phyloP scores from a whole-genome alignment of 2,113 vertebrate species.

The Neofelis nebulosa region DNA sequence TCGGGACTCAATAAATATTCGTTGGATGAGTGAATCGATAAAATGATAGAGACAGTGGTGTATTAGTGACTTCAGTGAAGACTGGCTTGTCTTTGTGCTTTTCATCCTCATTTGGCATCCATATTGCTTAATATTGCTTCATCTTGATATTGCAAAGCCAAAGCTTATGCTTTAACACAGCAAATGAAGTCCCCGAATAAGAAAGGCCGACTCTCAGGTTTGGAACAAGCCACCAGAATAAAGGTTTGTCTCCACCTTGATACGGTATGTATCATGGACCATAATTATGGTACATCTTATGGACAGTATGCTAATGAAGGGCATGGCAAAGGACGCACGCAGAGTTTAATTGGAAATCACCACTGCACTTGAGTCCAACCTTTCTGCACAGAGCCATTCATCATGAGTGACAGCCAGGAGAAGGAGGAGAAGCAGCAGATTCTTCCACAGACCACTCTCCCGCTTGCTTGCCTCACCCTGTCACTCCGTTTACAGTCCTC shows the following conservation, averaged over 20 bases:
- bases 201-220: neutral
- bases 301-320: slow-evolving; percentile 73
- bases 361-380: slow-evolving; percentile 82
- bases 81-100: neutral
- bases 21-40: neutral
- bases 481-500: slow-evolving; percentile 65
- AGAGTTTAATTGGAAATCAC: slow-evolving; percentile 82
- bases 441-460: slow-evolving; percentile 50
- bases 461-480: slow-evolving; percentile 12
- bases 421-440: slow-evolving; percentile 54
- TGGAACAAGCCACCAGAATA: slow-evolving; percentile 11
- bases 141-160: neutral
- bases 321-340: slow-evolving; percentile 48
- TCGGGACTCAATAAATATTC: neutral
- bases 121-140: slow-evolving; percentile 3
- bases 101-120: neutral
- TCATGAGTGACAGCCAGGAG: slow-evolving; percentile 84
- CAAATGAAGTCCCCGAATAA: slow-evolving; percentile 6
- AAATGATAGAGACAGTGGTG: neutral
- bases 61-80: neutral
- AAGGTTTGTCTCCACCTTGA: neutral
- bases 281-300: slow-evolving; percentile 65
- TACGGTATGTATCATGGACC: neutral
- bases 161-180: neutral
- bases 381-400: slow-evolving; percentile 82